Evolutionary conservation across 1,140 invertebrate species (phyloP).

Genomic region (Philopotamus ludificatus): DNA sequence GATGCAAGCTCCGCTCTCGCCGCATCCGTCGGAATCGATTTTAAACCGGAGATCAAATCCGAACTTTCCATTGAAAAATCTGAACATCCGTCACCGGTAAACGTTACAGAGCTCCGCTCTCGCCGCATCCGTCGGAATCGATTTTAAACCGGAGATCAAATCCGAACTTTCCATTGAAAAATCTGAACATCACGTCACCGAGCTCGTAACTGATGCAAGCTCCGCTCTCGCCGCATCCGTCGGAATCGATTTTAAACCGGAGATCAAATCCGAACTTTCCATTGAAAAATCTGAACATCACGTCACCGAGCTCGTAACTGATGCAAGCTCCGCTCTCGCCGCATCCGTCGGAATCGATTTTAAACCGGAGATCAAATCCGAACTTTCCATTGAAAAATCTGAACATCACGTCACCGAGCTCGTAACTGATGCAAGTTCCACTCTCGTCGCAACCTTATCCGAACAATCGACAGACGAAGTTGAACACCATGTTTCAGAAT

Average conservation of each 20-base stretch:
- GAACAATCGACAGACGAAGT: constrained; percentile 17
- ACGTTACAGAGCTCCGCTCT: constrained; percentile 24
- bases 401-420: constrained; percentile 1
- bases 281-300: neutral
- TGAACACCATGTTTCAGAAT: constrained; percentile 17
- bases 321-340: neutral
- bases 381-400: neutral
- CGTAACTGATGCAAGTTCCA: neutral
- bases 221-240: constrained; percentile 2
- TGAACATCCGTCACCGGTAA: neutral
- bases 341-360: constrained; percentile 1
- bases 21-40: neutral
- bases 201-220: neutral
- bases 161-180: too few relatives aligned
- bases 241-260: constrained; percentile 7
- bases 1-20: constrained; percentile 21
- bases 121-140: constrained; percentile 21
- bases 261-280: neutral
- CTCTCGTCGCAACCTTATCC: constrained; percentile 2
- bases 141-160: constrained; percentile 32
- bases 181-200: constrained; percentile 2
- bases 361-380: constrained; percentile 2
- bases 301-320: neutral
- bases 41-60: constrained; percentile 1
- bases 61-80: neutral